Evolutionary conservation across 2,888 invertebrate species (phyloP).

Genomic region (Lepidocyrtoides sp.): DNA sequence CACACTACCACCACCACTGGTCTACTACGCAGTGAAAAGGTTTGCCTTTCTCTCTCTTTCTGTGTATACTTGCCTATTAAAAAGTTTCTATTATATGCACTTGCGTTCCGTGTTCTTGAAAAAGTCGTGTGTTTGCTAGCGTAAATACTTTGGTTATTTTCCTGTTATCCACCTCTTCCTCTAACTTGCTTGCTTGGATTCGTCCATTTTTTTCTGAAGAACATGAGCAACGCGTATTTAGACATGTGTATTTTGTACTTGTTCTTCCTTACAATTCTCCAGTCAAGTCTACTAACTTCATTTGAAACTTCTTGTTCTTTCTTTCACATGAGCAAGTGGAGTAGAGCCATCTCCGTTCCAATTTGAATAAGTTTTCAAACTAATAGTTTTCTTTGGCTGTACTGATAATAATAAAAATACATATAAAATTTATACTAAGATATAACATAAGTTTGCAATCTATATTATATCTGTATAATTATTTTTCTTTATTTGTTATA

Average conservation of each 20-base stretch:
- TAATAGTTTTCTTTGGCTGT: no score
- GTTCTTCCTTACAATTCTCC: no score
- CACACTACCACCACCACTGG: background rate
- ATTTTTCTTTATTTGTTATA: no score
- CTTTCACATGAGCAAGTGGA: background rate
- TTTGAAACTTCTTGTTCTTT: slow-evolving; percentile 26
- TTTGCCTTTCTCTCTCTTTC: background rate
- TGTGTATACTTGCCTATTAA: background rate
- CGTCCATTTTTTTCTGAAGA: background rate
- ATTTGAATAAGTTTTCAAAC: slow-evolving; percentile 38
- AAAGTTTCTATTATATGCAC: background rate
- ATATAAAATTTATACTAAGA: no score
- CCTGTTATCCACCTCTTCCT: background rate
- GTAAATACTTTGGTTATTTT: background rate
- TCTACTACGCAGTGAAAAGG: background rate
- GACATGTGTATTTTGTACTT: background rate
- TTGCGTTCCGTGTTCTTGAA: background rate
- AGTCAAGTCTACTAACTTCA: slow-evolving; percentile 20
- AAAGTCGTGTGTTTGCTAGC: slow-evolving; percentile 2
- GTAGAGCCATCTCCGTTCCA: slow-evolving; percentile 14
- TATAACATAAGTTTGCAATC: no score
- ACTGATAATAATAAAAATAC: no score
- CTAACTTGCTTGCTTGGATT: no score
- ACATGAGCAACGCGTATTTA: background rate
- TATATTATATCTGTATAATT: no score